phyloP scores from a whole-genome alignment of 2,797 vertebrate species.

The Pangasius sanitwongsei region DNA sequence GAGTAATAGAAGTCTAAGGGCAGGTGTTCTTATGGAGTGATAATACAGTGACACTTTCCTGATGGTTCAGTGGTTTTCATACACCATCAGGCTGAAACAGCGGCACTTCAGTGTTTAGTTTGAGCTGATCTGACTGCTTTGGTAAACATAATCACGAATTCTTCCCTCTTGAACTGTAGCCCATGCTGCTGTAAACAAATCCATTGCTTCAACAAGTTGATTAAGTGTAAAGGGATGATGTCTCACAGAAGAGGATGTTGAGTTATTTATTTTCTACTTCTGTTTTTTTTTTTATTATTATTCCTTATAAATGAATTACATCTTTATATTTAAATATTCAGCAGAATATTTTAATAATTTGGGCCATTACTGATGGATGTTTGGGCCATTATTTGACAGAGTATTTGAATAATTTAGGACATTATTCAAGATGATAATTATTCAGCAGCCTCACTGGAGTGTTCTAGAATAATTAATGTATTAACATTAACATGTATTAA shows the following conservation, averaged over 20 bases:
- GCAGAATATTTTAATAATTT: background rate
- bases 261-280: background rate
- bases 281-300: background rate
- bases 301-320: background rate
- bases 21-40: background rate
- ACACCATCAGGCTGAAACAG: background rate
- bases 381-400: background rate
- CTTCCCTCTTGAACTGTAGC: background rate
- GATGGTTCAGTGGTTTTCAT: background rate
- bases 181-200: background rate
- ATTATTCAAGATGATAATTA: background rate
- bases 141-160: background rate
- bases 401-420: background rate
- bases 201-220: background rate
- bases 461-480: background rate
- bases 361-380: background rate
- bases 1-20: background rate
- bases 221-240: background rate
- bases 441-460: background rate
- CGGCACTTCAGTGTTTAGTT: background rate
- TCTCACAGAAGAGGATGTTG: background rate
- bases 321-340: background rate
- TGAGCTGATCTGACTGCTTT: background rate
- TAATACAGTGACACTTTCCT: background rate
- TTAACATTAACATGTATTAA: background rate